phyloP scores from a whole-genome alignment of 2,113 vertebrate genomes.

The Sander lucioperca region DNA sequence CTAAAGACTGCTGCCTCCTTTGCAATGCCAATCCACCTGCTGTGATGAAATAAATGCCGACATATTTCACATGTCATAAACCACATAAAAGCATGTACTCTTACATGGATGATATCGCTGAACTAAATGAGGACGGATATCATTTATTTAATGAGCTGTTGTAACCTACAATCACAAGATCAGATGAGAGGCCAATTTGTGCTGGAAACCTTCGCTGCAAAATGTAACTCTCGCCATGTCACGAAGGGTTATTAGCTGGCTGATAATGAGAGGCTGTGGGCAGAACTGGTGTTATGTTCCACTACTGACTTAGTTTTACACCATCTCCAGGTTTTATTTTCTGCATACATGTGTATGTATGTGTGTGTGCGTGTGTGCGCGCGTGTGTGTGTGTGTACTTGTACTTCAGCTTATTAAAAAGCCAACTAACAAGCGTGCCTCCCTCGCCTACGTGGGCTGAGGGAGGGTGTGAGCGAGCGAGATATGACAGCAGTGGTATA shows the following conservation, averaged over 20 bases:
- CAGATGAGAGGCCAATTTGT: constrained; percentile 59
- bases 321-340: constrained; percentile 6
- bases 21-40: background rate
- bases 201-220: constrained; percentile 12
- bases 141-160: constrained; percentile 53
- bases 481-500: constrained; percentile 13
- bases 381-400: constrained; percentile 1
- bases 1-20: background rate
- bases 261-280: constrained; percentile 62
- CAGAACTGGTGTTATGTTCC: constrained; percentile 43
- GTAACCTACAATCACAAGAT: constrained; percentile 43
- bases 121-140: constrained; percentile 3
- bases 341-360: background rate
- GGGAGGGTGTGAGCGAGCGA: constrained; percentile 23
- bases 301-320: constrained; percentile 16
- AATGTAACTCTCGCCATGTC: constrained; percentile 39
- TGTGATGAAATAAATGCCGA: background rate
- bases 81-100: too few species aligned
- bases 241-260: constrained; percentile 46
- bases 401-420: constrained; percentile 64
- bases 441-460: background rate
- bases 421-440: constrained; percentile 55
- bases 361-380: constrained; percentile 12
- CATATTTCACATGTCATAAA: background rate
- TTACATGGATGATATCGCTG: background rate